Evolutionary conservation across 2,888 invertebrate genomes (phyloP), one percentile per base, ranked within the genome.

Genomic region (Oscheius sp.): DNA sequence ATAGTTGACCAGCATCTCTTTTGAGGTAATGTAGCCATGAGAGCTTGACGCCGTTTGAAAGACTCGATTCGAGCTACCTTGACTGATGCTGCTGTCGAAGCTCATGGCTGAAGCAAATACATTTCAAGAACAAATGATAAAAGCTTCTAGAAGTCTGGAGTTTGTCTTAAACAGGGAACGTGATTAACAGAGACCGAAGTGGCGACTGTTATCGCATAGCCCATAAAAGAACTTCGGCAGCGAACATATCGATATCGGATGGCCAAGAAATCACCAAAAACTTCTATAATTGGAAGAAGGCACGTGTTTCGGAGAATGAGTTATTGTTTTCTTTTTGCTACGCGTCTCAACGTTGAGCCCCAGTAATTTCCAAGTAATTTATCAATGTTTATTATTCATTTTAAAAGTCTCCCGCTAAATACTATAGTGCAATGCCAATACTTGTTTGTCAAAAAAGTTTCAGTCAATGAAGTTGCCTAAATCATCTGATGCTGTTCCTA

Each of bases 1-100:
- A 73, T 82, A 82, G 35, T 76, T 79, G 1, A 79, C 10, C 21
- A 81, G 65, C 81, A 81, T 81, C 51, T 79, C 81, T 62, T 76
- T 76, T 1, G 81, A 81, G 11, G 77, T 78, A 2, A 81, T 72
- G 73, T 79, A 81, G 29, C 80, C 80, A 73, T 72, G 63, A 0
- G 79, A 81, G 62, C 77, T 81, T 29, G 80, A 79, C 2, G 75
- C 78, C 9, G 80, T 68, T 68, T 68, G 68, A 53, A 68, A 68
- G 29, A 68, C 53, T 4, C 68, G 68, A 63, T 47, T 48, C n/a
- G 48, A 21, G 10, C 63, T 21, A 4, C 47, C 48, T 47, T 0
- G 13, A 48, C 32, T 32, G 13, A 53, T 53, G 53, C 55, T 37
- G 21, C 68, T 68, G 42, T 68, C 68, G 35, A 68, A 53, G 35